phyloP scores from a whole-genome alignment of 2,888 invertebrate species.

The Callinectes sapidus region DNA sequence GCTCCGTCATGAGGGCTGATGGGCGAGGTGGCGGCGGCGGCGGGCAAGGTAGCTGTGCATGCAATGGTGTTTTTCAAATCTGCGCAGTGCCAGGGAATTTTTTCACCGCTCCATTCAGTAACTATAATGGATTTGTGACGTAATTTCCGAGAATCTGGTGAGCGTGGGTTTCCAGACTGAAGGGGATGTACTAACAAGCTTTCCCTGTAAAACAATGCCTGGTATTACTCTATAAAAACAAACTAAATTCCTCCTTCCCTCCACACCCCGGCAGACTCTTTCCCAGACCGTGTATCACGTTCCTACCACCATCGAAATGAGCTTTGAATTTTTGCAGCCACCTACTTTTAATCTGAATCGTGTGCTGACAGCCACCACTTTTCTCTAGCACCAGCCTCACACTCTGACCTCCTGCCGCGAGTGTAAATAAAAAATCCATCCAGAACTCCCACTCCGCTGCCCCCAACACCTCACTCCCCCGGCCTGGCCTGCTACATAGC shows the following conservation, averaged over 20 bases:
- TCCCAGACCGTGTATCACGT: background rate
- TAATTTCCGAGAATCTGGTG: background rate
- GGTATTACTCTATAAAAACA: background rate
- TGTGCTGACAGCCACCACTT: slow-evolving; percentile 6
- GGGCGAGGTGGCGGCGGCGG: background rate
- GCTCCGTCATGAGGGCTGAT: background rate
- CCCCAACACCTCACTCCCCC: background rate
- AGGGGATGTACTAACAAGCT: background rate
- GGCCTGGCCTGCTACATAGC: too few relatives aligned
- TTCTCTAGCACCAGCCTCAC: background rate
- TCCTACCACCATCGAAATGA: background rate
- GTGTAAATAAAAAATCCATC: background rate
- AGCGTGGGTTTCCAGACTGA: background rate
- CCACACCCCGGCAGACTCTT: background rate
- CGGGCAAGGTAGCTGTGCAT: background rate
- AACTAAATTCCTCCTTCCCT: background rate
- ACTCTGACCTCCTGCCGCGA: background rate
- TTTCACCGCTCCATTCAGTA: background rate
- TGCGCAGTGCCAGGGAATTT: background rate
- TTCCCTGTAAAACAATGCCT: background rate
- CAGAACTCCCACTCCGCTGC: background rate
- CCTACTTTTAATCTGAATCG: background rate
- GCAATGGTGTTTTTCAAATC: background rate
- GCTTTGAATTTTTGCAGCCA: background rate
- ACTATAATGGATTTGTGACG: background rate